Percentiles rank a stretch among this genome's conserved stretches.
phyloP scores from a whole-genome alignment of 2,113 vertebrate genomes.

The Corvus cornix region DNA sequence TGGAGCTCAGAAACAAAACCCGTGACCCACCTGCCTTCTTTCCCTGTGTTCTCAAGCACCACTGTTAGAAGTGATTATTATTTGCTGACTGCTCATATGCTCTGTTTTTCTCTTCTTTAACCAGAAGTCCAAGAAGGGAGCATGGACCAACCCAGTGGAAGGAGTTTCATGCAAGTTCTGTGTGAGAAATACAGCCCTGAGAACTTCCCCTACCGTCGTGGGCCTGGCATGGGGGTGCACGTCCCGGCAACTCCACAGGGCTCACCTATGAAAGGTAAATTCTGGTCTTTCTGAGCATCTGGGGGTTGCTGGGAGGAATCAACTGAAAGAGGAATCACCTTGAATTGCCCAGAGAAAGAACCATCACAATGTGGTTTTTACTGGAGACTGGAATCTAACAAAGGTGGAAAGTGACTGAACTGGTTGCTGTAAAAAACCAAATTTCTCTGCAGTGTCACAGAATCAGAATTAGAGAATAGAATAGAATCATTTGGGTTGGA shows the following conservation, averaged over 20 bases:
- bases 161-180: conserved; percentile 93
- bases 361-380: neutral
- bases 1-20: neutral
- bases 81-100: neutral
- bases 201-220: conserved; percentile 93
- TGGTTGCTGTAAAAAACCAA: neutral
- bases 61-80: neutral
- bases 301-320: neutral
- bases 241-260: conserved; percentile 89
- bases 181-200: conserved; percentile 97
- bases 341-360: neutral
- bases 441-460: neutral
- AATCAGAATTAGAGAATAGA: neutral
- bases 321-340: neutral
- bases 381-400: neutral
- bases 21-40: accelerated
- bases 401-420: neutral
- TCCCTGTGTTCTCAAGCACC: neutral
- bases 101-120: neutral
- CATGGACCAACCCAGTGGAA: conserved; percentile 88
- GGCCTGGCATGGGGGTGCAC: conserved; percentile 90
- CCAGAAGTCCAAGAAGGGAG: conserved; percentile 71
- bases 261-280: conserved; percentile 92
- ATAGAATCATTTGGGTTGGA: neutral
- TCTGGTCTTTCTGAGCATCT: neutral